A percentile compares a stretch with the other conserved stretches of the same genome.
Conservation (phyloP, 2,888 invertebrate genomes). For the Aphodius granarius region DNA sequence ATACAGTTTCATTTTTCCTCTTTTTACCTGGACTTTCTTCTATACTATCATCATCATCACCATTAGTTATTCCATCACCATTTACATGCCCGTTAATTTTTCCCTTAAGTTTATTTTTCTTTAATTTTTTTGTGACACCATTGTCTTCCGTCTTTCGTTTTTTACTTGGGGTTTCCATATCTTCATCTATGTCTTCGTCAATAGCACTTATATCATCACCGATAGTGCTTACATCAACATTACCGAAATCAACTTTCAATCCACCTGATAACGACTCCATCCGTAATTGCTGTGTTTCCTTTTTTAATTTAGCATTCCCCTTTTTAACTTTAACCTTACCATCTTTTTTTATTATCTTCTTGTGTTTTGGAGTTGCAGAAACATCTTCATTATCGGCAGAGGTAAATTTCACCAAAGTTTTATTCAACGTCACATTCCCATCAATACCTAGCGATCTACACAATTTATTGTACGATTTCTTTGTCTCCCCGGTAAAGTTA, state of each 20-base stretch:
- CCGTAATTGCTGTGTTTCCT: constrained; percentile 54
- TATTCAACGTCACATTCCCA: constrained; percentile 44
- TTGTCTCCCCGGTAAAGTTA: constrained; percentile 53
- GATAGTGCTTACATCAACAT: constrained; percentile 17
- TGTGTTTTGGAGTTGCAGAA: constrained; percentile 35
- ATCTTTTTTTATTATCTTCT: constrained; percentile 45
- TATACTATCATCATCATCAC: not conserved
- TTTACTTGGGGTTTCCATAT: not conserved
- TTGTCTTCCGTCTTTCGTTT: not conserved
- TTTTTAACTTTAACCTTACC: constrained; percentile 44
- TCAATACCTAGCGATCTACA: constrained; percentile 52
- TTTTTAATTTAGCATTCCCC: constrained; percentile 54
- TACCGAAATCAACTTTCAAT: constrained; percentile 43
- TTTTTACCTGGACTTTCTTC: constrained; percentile 16
- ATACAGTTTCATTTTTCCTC: constrained; percentile 20
- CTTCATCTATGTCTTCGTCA: constrained; percentile 25
- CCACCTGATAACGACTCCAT: constrained; percentile 55
- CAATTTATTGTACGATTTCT: constrained; percentile 54
- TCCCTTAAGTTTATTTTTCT: constrained; percentile 3
- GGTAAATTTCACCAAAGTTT: constrained; percentile 36
- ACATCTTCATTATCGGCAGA: constrained; percentile 24
- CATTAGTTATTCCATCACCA: not conserved
- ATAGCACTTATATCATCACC: not conserved
- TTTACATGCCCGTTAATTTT: not conserved
- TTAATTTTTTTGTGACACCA: not conserved